Evolutionary conservation across 2,113 vertebrate genomes (phyloP).

Genomic region (Azemiops feae): DNA sequence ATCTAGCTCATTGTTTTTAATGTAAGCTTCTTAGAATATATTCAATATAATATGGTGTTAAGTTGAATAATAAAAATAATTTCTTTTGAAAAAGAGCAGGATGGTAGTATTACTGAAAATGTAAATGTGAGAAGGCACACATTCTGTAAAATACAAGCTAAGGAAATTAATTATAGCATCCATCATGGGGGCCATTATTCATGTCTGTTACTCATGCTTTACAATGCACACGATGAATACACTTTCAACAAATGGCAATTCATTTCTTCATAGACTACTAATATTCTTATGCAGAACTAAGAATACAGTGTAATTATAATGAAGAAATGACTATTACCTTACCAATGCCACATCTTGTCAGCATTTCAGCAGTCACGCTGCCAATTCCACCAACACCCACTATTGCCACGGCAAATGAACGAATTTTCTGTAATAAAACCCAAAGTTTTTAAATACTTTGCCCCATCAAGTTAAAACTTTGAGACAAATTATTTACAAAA

Average conservation of each 20-base stretch:
- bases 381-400: slow-evolving; percentile 96
- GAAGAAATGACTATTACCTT: slow-evolving; percentile 87
- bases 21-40: not conserved
- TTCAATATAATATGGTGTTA: not conserved
- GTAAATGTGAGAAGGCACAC: not conserved
- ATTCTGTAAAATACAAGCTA: not conserved
- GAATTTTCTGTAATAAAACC: slow-evolving; percentile 84
- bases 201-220: not conserved
- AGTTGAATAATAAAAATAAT: not conserved
- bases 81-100: not conserved
- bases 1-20: not conserved
- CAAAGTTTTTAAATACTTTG: not conserved
- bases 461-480: not conserved
- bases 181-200: not conserved
- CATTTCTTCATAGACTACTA: not conserved
- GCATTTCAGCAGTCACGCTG: slow-evolving; percentile 98
- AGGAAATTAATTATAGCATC: not conserved
- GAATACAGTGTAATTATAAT: not conserved
- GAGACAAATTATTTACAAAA: slow-evolving; percentile 26
- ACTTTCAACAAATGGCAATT: not conserved
- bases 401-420: slow-evolving; percentile 86
- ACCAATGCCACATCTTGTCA: slow-evolving; percentile 98
- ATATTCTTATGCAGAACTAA: not conserved
- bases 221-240: not conserved
- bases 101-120: not conserved